Evolutionary conservation across 2,888 invertebrate species (phyloP).

Genomic region (Idaea biselata): DNA sequence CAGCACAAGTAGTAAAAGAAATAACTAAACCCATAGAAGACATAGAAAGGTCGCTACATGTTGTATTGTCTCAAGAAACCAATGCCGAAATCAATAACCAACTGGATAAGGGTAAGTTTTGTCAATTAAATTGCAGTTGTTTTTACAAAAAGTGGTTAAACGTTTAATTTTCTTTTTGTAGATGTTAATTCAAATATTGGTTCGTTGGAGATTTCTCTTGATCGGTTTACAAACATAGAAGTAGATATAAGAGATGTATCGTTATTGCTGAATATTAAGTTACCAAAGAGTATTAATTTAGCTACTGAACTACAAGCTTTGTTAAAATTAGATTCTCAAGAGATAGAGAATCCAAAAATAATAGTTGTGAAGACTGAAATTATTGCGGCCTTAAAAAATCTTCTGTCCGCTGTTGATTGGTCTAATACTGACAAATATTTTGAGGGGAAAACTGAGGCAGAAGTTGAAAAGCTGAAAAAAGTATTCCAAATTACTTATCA

Average conservation of each 20-base stretch:
- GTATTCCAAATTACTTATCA: slow-evolving; percentile 45
- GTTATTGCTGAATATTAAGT: slow-evolving; percentile 30
- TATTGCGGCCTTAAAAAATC: slow-evolving; percentile 30
- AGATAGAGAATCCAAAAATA: slow-evolving; percentile 20
- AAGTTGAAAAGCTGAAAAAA: slow-evolving; percentile 38
- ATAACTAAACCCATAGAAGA: slow-evolving; percentile 50
- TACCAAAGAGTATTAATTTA: slow-evolving; percentile 37
- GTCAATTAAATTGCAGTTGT: not conserved
- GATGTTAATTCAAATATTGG: slow-evolving; percentile 55
- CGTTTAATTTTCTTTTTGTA: slow-evolving; percentile 43
- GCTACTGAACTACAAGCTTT: slow-evolving; percentile 39
- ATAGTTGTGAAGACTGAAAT: slow-evolving; percentile 35
- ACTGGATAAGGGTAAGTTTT: slow-evolving; percentile 49
- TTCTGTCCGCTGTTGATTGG: slow-evolving; percentile 48
- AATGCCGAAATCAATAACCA: slow-evolving; percentile 28
- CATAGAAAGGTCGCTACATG: slow-evolving; percentile 50
- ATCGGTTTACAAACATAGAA: slow-evolving; percentile 42
- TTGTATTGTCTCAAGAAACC: slow-evolving; percentile 40
- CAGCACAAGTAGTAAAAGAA: slow-evolving; percentile 39
- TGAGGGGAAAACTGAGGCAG: slow-evolving; percentile 33
- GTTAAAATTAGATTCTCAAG: slow-evolving; percentile 17
- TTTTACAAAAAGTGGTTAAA: not conserved
- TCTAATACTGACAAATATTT: slow-evolving; percentile 38
- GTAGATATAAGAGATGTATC: slow-evolving; percentile 33
- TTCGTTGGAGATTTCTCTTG: slow-evolving; percentile 45